phyloP scores from a whole-genome alignment of 2,113 vertebrate species.

The Sinocyclocheilus anshuiensis region DNA sequence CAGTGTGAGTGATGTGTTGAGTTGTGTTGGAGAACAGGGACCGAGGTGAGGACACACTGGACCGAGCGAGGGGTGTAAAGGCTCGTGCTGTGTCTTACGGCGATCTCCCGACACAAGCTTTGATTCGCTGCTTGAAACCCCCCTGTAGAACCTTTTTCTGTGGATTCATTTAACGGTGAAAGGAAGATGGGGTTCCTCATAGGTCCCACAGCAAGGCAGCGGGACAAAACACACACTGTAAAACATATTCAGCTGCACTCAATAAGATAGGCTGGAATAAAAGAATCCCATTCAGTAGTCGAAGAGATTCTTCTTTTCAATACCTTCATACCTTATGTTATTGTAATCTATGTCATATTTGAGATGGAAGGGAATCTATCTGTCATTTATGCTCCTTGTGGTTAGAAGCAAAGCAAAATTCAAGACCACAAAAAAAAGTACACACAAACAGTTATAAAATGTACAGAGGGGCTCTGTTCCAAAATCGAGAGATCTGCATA shows the following conservation, averaged over 20 bases:
- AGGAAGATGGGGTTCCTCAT: slow-evolving; percentile 26
- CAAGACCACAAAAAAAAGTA: not conserved
- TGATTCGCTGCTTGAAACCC: slow-evolving; percentile 40
- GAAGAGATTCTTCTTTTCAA: not conserved
- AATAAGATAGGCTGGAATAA: not conserved
- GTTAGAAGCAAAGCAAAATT: slow-evolving; percentile 8
- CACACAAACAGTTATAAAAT: not conserved
- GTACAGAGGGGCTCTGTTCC: not conserved
- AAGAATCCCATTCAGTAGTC: slow-evolving; percentile 14
- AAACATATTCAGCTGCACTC: not conserved
- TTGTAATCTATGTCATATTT: slow-evolving; percentile 16
- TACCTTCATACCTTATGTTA: slow-evolving; percentile 10
- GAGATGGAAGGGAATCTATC: not conserved
- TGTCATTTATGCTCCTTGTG: not conserved
- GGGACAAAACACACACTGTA: slow-evolving; percentile 22
- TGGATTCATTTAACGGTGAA: slow-evolving; percentile 26
- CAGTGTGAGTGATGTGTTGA: not conserved
- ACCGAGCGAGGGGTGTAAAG: slow-evolving; percentile 8
- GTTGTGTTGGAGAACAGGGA: not conserved
- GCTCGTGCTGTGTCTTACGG: slow-evolving; percentile 16
- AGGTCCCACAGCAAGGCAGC: not conserved
- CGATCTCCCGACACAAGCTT: not conserved
- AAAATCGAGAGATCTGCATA: no score
- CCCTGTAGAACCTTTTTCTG: slow-evolving; percentile 27
- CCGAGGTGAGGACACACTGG: not conserved